A percentile compares a stretch with the other conserved stretches of the same genome.
phyloP scores from a whole-genome alignment of 2,113 vertebrate species.

The Malurus melanocephalus region DNA sequence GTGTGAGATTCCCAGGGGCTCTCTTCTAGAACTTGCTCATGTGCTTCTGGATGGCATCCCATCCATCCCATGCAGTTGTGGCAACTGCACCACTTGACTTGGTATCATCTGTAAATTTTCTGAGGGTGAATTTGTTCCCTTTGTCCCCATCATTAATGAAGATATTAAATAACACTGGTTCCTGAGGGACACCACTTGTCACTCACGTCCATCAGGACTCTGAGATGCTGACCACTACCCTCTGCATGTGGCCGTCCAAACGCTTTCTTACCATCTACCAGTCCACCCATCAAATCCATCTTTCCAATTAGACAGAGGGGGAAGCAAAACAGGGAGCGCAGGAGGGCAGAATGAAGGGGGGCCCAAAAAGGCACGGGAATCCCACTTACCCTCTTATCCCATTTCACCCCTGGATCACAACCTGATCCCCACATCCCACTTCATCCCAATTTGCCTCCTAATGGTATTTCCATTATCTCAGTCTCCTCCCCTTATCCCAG shows the following conservation, averaged over 20 bases:
- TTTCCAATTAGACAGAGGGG: background rate
- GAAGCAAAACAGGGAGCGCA: background rate
- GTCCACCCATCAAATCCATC: background rate
- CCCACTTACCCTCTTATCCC: background rate
- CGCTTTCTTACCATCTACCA: background rate
- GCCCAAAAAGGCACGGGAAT: background rate
- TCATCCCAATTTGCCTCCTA: background rate
- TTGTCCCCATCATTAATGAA: background rate
- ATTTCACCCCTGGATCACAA: background rate
- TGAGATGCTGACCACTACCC: background rate
- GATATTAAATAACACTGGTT: background rate
- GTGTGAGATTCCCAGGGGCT: accelerated
- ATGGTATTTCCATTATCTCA: background rate
- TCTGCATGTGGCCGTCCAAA: background rate
- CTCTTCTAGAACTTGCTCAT: background rate
- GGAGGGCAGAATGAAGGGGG: background rate
- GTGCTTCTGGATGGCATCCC: background rate
- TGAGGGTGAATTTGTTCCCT: background rate
- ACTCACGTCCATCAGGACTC: background rate
- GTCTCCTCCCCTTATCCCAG: background rate
- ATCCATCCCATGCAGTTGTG: background rate
- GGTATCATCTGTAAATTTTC: background rate
- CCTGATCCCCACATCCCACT: background rate
- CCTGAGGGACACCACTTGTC: background rate
- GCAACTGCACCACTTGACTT: background rate